These are phyloP conservation scores for Muscicapa adusta DNA, from an alignment of 2,113 vertebrate genomes.

Conservation along the genomic window DNA sequence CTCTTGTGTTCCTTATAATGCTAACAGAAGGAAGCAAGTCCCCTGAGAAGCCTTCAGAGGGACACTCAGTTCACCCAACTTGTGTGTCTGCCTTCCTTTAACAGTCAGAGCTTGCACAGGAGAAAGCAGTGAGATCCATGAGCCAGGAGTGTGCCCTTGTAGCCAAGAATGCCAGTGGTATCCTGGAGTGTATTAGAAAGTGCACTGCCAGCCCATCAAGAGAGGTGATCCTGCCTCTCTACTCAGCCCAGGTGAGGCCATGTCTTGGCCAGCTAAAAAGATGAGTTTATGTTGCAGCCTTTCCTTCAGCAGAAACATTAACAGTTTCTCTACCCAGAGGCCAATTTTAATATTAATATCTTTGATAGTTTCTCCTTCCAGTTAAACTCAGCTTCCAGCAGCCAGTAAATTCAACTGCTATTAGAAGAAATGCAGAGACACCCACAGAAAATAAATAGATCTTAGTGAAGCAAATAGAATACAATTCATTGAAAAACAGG, in stretches of 20 bases:
- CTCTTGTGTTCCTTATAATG: background rate
- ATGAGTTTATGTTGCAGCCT: background rate
- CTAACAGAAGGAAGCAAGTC: background rate
- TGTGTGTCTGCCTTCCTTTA: background rate
- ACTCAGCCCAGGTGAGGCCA: background rate
- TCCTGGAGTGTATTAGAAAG: background rate
- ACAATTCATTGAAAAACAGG: background rate
- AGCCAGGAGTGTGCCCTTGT: background rate
- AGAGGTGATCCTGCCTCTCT: background rate
- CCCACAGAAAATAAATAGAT: background rate
- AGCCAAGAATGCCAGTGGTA: background rate
- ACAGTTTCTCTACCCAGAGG: background rate
- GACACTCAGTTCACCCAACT: background rate
- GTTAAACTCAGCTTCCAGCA: background rate
- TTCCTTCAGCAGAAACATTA: background rate
- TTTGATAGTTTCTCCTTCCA: background rate
- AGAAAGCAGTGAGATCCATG: background rate
- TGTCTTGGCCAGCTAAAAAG: background rate
- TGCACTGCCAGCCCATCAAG: background rate
- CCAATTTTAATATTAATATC: background rate
- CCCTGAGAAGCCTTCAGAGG: too few species aligned
- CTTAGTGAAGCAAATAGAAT: background rate
- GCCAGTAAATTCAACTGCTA: background rate
- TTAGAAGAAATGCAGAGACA: background rate
- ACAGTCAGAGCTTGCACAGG: background rate